These are phyloP conservation scores for Proales similis DNA, from an alignment of 1,140 invertebrate species.

Conservation along the genomic window DNA sequence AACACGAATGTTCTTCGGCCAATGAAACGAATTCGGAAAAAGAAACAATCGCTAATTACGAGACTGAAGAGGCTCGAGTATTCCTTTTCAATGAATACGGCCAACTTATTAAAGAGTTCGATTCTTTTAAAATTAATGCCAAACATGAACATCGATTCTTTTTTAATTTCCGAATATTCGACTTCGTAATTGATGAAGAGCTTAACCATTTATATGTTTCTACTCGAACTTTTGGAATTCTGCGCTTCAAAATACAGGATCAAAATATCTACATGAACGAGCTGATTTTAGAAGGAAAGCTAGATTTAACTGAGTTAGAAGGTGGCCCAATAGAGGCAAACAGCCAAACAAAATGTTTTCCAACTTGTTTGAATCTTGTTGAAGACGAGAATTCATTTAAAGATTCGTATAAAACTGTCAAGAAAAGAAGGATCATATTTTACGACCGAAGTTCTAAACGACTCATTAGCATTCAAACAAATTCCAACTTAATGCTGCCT, in stretches of 20 bases:
- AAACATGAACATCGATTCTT: neutral
- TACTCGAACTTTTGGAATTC: slow-evolving; percentile 9
- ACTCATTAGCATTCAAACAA: slow-evolving; percentile 4
- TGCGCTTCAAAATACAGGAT: slow-evolving; percentile 10
- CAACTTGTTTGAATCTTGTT: slow-evolving; percentile 31
- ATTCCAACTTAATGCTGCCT: no score
- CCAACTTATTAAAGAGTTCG: slow-evolving; percentile 25
- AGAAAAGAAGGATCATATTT: slow-evolving; percentile 12
- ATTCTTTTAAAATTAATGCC: neutral
- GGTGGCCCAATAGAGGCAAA: no score
- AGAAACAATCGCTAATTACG: neutral
- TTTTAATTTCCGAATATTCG: slow-evolving; percentile 16
- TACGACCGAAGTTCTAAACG: slow-evolving; percentile 25
- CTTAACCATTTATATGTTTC: slow-evolving; percentile 15
- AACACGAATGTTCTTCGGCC: no score
- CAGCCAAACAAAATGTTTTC: neutral
- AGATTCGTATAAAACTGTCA: slow-evolving; percentile 9
- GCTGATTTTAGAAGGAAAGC: neutral
- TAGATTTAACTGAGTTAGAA: slow-evolving; percentile 23
- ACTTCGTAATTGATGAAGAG: slow-evolving; percentile 31
- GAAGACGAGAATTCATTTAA: slow-evolving; percentile 35
- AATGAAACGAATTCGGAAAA: no score
- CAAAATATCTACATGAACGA: slow-evolving; percentile 6
- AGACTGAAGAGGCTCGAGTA: slow-evolving; percentile 14
- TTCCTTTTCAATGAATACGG: slow-evolving; percentile 24